Evolutionary conservation across 2,888 invertebrate genomes (phyloP).

Genomic region (Dryococelus australis): DNA sequence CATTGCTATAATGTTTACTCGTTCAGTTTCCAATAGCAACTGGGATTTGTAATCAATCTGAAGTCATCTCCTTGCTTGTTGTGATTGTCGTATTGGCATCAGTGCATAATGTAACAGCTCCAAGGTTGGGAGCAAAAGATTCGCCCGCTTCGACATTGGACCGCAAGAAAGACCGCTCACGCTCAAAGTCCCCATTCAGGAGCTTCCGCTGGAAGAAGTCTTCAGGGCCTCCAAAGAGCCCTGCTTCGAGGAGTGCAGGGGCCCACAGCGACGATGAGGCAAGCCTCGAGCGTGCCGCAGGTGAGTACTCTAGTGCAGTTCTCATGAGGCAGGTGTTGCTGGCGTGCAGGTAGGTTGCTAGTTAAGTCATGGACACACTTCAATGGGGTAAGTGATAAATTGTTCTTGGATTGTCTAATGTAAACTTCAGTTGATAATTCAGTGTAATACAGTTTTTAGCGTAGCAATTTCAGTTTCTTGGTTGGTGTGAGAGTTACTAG

Average conservation of each 20-base stretch:
- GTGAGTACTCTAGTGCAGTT: conserved; percentile 23
- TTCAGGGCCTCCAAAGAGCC: conserved; percentile 58
- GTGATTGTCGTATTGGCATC: conserved; percentile 20
- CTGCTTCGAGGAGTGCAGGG: conserved; percentile 50
- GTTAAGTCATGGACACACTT: background rate
- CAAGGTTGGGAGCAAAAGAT: conserved; percentile 41
- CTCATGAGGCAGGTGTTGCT: background rate
- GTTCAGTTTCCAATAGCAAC: background rate
- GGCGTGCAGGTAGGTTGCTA: background rate
- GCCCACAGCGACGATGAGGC: conserved; percentile 44
- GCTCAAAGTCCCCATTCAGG: conserved; percentile 93
- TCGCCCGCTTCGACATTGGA: conserved; percentile 41
- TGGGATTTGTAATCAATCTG: background rate
- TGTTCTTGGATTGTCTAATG: too few species aligned
- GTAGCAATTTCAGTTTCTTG: too few species aligned
- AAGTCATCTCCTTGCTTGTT: background rate
- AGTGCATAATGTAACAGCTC: conserved; percentile 38
- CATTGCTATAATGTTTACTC: background rate
- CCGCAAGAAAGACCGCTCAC: conserved; percentile 76
- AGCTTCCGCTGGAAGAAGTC: conserved; percentile 92
- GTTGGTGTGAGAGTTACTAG: too few species aligned
- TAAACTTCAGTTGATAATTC: too few species aligned
- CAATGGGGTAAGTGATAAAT: too few species aligned
- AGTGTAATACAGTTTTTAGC: too few species aligned
- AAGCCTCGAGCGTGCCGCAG: conserved; percentile 35